These are phyloP conservation scores for Amiota mariae DNA, from an alignment of 2,888 invertebrate species.

Conservation along the genomic window DNA sequence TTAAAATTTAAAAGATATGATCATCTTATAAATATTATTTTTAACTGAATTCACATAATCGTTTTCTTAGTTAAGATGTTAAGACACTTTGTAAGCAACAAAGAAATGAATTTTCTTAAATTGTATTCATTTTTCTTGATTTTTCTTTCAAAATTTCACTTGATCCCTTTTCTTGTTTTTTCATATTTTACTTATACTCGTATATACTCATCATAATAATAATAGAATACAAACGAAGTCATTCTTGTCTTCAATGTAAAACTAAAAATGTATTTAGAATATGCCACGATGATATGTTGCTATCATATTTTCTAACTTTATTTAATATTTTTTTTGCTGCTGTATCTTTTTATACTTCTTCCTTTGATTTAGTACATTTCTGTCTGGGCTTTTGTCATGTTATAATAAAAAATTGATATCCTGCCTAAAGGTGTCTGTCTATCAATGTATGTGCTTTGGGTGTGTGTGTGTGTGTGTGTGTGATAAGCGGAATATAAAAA, in stretches of 20 bases:
- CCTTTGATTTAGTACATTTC: neutral
- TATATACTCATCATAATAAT: slow-evolving; percentile 29
- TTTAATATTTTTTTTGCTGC: slow-evolving; percentile 42
- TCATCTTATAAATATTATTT: no score
- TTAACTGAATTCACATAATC: no score
- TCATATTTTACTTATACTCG: neutral
- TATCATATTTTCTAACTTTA: slow-evolving; percentile 42
- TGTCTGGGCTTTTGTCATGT: slow-evolving; percentile 22
- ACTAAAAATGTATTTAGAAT: neutral
- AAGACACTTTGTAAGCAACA: neutral
- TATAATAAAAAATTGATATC: slow-evolving; percentile 41
- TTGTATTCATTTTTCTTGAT: slow-evolving; percentile 58
- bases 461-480: neutral
- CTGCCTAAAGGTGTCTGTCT: slow-evolving; percentile 37
- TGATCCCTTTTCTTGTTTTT: neutral
- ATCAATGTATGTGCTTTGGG: neutral
- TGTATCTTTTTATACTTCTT: neutral
- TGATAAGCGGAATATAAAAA: no score
- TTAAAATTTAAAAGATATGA: no score
- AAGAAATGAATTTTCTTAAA: slow-evolving; percentile 60
- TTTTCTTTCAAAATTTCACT: neutral
- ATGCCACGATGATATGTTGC: slow-evolving; percentile 30
- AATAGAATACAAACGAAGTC: neutral
- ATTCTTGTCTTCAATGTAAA: no score
- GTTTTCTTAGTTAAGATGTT: no score